Conservation (phyloP, 1,140 invertebrate genomes). For the Trinorchestia longiramus region DNA sequence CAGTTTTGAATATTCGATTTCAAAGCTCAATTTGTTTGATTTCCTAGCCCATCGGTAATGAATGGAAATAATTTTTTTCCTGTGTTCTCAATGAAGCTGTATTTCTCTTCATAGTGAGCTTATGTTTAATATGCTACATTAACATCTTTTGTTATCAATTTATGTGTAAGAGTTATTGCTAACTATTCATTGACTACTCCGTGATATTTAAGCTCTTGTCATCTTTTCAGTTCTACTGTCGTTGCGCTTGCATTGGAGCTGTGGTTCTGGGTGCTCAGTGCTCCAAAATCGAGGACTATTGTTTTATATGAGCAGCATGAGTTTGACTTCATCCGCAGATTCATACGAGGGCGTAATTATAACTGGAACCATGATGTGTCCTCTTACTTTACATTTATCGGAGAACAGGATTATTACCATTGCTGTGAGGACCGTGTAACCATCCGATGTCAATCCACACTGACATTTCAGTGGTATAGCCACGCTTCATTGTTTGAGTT, state of each 20-base stretch:
- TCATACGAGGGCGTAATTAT: not conserved
- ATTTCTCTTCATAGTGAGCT: not conserved
- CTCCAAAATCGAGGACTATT: no score
- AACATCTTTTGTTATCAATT: not conserved
- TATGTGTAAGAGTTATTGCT: not conserved
- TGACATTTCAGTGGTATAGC: not conserved
- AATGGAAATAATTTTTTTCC: not conserved
- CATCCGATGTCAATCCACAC: not conserved
- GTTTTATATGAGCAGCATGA: no score
- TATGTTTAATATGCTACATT: not conserved
- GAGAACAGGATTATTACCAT: not conserved
- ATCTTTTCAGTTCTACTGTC: not conserved
- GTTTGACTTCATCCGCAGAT: no score
- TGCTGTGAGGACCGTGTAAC: not conserved
- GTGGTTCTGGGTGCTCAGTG: not conserved
- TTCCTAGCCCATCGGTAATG: not conserved
- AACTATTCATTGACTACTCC: not conserved
- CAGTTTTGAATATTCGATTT: not conserved
- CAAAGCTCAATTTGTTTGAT: not conserved
- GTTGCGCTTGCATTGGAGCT: not conserved
- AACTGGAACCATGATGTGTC: not conserved
- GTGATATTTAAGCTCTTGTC: not conserved
- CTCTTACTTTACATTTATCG: not conserved
- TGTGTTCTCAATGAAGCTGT: not conserved
- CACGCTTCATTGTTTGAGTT: not conserved